These are phyloP conservation scores for Callithrix jacchus DNA, from an alignment of 2,113 vertebrate genomes.

Conservation along the genomic window DNA sequence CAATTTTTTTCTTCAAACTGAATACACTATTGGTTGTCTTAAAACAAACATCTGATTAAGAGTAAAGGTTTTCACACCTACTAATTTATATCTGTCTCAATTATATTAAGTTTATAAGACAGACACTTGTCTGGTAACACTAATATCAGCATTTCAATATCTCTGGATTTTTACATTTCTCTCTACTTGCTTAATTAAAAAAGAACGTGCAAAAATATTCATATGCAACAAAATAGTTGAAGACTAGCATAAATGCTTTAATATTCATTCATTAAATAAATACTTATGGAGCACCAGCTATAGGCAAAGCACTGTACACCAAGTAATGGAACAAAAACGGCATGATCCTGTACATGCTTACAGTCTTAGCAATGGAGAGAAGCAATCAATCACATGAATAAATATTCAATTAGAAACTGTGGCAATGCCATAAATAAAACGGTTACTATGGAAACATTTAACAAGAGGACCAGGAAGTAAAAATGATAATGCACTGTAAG, in stretches of 20 bases:
- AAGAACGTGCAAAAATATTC: not conserved
- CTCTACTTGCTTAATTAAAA: not conserved
- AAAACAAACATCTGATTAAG: not conserved
- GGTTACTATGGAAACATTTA: not conserved
- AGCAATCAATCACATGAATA: constrained; percentile 29
- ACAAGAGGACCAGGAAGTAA: not conserved
- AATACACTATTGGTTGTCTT: not conserved
- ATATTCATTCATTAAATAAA: constrained; percentile 3
- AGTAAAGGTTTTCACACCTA: constrained; percentile 7
- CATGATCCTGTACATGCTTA: not conserved
- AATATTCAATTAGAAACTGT: not conserved
- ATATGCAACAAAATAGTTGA: constrained; percentile 5
- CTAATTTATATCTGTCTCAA: not conserved
- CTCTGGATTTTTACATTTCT: constrained; percentile 14
- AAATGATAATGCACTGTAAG: constrained; percentile 9
- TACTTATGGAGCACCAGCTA: not conserved
- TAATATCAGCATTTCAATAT: not conserved
- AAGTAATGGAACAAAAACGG: not conserved
- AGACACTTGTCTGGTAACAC: not conserved
- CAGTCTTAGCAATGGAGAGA: not conserved
- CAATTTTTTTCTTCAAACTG: constrained; percentile 22
- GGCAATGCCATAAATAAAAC: not conserved
- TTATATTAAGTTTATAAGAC: not conserved
- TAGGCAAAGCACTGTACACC: not conserved
- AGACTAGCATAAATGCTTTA: not conserved